Percentiles rank a stretch among this genome's conserved stretches.
Conservation (phyloP, 1,140 invertebrate species). For the Yoshiicerus persimilis region DNA sequence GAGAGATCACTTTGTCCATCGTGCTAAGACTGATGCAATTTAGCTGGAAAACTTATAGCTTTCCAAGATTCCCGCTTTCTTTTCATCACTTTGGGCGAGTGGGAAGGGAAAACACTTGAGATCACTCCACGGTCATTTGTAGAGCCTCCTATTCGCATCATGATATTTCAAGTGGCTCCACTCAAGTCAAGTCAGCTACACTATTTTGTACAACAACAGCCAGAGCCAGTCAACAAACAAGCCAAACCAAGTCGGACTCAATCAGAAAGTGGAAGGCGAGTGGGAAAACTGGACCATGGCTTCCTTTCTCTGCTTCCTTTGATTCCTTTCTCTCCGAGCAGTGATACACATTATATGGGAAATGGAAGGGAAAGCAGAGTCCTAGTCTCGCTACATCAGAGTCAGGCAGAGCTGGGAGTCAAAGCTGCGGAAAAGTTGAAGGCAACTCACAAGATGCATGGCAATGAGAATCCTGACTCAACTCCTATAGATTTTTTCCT, state of each 20-base stretch:
- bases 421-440: background rate
- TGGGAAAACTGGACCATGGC: background rate
- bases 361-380: background rate
- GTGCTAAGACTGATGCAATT: background rate
- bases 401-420: no score
- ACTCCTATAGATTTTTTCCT: background rate
- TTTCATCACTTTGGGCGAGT: slow-evolving; percentile 7
- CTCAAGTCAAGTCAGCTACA: background rate
- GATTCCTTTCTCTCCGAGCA: background rate
- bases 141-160: background rate
- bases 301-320: background rate
- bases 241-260: background rate
- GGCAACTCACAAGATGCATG: background rate
- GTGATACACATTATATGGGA: background rate
- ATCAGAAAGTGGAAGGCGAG: background rate
- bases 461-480: background rate
- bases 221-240: background rate
- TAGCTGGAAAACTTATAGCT: background rate
- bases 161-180: background rate
- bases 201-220: background rate
- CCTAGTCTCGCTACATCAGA: no score
- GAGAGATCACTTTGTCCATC: background rate
- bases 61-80: background rate
- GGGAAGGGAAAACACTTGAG: background rate
- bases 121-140: slow-evolving; percentile 15